phyloP scores from a whole-genome alignment of 2,797 vertebrate genomes.

The Neomorphus geoffroyi region DNA sequence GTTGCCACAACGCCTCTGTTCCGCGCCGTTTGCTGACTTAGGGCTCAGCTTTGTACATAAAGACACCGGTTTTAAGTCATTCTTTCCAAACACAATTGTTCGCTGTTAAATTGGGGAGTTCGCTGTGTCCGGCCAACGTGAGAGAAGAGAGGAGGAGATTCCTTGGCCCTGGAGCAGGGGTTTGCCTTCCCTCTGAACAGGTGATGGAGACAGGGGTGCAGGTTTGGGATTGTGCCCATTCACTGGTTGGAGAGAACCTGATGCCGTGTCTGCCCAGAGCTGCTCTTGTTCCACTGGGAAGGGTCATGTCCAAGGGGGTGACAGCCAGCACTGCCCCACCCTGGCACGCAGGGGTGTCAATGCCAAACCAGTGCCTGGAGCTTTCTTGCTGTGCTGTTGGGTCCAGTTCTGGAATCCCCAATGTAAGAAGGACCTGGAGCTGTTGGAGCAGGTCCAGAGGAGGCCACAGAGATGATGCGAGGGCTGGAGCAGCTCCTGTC shows the following conservation, averaged over 20 bases:
- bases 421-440: too few relatives aligned
- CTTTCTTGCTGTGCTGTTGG: background rate
- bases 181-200: background rate
- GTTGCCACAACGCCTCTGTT: background rate
- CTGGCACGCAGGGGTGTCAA: background rate
- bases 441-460: too few relatives aligned
- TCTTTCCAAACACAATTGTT: background rate
- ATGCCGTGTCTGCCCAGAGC: too few relatives aligned
- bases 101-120: fast-evolving
- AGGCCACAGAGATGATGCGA: too few relatives aligned
- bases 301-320: fast-evolving
- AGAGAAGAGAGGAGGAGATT: too few relatives aligned
- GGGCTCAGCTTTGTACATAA: background rate
- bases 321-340: background rate
- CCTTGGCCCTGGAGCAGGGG: background rate
- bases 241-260: background rate
- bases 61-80: background rate
- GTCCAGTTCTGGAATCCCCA: too few relatives aligned
- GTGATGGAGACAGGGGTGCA: background rate
- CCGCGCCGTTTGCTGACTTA: background rate
- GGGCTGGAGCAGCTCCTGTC: too few relatives aligned
- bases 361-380: background rate
- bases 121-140: background rate
- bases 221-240: background rate
- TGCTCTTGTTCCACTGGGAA: background rate